Base-by-base conservation (phyloP, 64 coral and sea anemone genomes). In the Hydrozoanthus tunicans region DNA sequence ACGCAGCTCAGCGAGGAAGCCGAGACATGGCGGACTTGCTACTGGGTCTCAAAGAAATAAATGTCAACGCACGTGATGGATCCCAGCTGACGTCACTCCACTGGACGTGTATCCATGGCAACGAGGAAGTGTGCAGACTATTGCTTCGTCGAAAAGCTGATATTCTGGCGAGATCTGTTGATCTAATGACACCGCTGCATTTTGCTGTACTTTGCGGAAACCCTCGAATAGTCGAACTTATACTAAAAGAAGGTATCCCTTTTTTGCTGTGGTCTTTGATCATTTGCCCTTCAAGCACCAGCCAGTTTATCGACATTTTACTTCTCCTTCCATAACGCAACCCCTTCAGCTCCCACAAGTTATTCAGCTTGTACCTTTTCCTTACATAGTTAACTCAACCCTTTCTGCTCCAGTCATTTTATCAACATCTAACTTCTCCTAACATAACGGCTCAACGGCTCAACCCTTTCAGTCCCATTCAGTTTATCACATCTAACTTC, bases 91-190 rank as follows among this genome's bases (percentile, higher is more conserved):
- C 83, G 23, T 73, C 83, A 58, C 83, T 86, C 58, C 83, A 86
- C 66, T 86, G 83, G 83, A 71, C 83, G 7, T 86, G 83, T 86
- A 73, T 86, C 67, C 83, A 86, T 72, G 83, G 83, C 20, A 86
- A 86, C 20, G 20, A 86, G 54, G 65, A 86, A 13, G 83, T 86
- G 53, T 86, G 83, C 67, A 70, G 20, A 72, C 24, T 73, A 65
- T 71, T 86, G 67, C 67, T 86, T 10, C 53, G 20, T 57, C 83
- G 83, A 13, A 86, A 86, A 73, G 83, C 83, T 86, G 83, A 86
- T 59, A 86, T 86, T 23, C 23, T 73, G 51, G 83, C 83, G 4
- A 86, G 54, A 23, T 86, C 83, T 58, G 83, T 55, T 43, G 83
- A 86, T 58, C 56, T 86, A 26, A 86, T 86, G 83, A 86, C 83